A percentile compares a stretch with the other conserved stretches of the same genome.
Evolutionary conservation across 2,888 invertebrate species (phyloP).

Genomic region (Cylloceria caligata): DNA sequence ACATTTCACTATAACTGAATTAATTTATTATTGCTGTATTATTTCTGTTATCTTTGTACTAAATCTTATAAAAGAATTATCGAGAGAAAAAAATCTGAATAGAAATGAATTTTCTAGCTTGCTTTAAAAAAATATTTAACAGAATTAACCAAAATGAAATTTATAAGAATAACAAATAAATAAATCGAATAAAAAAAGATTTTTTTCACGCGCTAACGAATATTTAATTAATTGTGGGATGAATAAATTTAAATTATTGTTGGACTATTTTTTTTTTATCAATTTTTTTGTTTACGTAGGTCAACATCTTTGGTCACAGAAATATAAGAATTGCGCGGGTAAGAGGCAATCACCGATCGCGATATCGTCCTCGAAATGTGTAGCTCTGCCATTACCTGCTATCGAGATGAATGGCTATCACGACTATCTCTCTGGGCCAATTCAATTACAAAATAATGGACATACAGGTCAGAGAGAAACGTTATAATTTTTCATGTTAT

Average conservation of each 20-base stretch:
- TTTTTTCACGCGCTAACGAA: background rate
- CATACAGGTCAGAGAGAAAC: conserved; percentile 87
- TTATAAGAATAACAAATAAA: no score
- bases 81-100: background rate
- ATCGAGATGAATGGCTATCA: conserved; percentile 91
- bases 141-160: no score
- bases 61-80: background rate
- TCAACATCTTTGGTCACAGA: conserved; percentile 88
- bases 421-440: conserved; percentile 88
- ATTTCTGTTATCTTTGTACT: background rate
- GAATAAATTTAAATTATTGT: background rate
- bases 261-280: background rate
- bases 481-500: background rate
- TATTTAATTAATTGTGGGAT: background rate
- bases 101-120: no score
- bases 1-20: background rate
- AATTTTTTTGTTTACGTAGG: conserved; percentile 79
- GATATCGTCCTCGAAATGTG: conserved; percentile 87
- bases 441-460: conserved; percentile 89
- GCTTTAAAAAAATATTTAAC: no score
- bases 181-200: no score
- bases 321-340: conserved; percentile 88
- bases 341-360: conserved; percentile 89
- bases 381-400: conserved; percentile 89
- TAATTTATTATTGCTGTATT: background rate